phyloP scores from a whole-genome alignment of 2,113 vertebrate species.

The Etheostoma spectabile region DNA sequence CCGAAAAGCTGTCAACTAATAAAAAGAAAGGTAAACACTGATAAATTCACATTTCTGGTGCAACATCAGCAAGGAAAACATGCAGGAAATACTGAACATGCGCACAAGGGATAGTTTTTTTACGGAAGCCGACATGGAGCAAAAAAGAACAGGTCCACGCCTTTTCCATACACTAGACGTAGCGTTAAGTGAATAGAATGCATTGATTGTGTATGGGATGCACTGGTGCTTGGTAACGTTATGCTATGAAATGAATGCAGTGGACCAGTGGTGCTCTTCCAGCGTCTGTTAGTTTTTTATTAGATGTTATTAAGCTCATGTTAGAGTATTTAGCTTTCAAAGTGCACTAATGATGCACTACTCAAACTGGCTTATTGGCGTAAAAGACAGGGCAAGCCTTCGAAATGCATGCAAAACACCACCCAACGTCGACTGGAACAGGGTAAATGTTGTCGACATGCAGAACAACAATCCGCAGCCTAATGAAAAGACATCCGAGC shows the following conservation, averaged over 20 bases:
- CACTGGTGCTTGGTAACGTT: slow-evolving; percentile 28
- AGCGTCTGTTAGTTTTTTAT: neutral
- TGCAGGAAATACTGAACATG: slow-evolving; percentile 6
- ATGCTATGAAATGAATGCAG: slow-evolving; percentile 26
- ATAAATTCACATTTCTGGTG: slow-evolving; percentile 42
- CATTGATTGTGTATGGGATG: slow-evolving; percentile 30
- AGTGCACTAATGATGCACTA: slow-evolving; percentile 79
- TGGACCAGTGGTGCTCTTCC: neutral
- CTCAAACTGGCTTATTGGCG: slow-evolving; percentile 79
- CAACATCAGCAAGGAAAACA: slow-evolving; percentile 22
- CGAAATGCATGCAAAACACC: slow-evolving; percentile 72
- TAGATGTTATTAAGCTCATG: slow-evolving; percentile 32
- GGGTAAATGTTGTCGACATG: slow-evolving; percentile 52
- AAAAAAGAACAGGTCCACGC: slow-evolving; percentile 38
- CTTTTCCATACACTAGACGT: slow-evolving; percentile 39
- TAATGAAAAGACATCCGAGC: slow-evolving; percentile 54
- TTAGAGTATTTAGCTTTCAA: slow-evolving; percentile 4
- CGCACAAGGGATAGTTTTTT: neutral
- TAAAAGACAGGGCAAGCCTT: slow-evolving; percentile 78
- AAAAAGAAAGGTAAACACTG: neutral
- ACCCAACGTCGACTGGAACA: slow-evolving; percentile 60
- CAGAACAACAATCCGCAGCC: slow-evolving; percentile 54
- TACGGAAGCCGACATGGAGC: slow-evolving; percentile 73
- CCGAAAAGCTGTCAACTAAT: too few relatives aligned
- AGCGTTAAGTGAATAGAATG: slow-evolving; percentile 8